Evolutionary conservation across 2,113 vertebrate genomes (phyloP), one percentile per base, ranked within the genome.

Genomic region (Leptobrachium ailaonicum): DNA sequence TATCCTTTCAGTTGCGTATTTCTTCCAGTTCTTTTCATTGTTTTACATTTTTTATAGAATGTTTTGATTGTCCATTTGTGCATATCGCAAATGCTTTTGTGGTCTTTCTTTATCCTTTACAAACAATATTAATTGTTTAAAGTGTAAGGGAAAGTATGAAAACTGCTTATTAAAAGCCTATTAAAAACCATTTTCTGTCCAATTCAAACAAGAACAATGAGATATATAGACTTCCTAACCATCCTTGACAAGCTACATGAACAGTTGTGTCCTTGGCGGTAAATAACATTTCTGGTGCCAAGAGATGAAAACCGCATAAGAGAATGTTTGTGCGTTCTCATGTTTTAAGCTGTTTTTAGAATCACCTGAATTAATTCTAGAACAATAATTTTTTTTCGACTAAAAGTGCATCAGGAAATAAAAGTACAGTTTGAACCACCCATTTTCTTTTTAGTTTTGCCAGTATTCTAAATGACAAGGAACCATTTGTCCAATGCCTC

Each of bases 281-380:
- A n/a, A 72, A 77, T 64, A 0, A 1, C 7, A 10, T 11, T 70
- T 56, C 80, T 63, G 64, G 58, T 83, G 82, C 84, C 86, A 87
- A 85, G 69, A 85, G 62, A 72, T n/a, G 78, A 78, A 47, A 45
- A 11, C 56, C 85, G 85, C 77, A 86, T 85, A 32, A 32, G 20
- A 82, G 1, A 1, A 85, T 86, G 82, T 88, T 82, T 82, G 53
- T 62, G 63, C 80, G 84, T 76, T 74, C 79, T 85, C 85, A 78
- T 78, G 66, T 85, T 87, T 87, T 79, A 86, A 85, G 86, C 86
- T 88, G 88, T 85, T 88, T 70, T 82, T 82, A 43, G 58, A n/a
- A 45, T 45, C 62, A 14, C 58, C 73, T 64, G 43, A 47, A 64
- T 20, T 75, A 40, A 44, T 20, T 8, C 40, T 32, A 32, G 2